Evolutionary conservation across 2,888 invertebrate species (phyloP).

Genomic region (Drosophila formosana): DNA sequence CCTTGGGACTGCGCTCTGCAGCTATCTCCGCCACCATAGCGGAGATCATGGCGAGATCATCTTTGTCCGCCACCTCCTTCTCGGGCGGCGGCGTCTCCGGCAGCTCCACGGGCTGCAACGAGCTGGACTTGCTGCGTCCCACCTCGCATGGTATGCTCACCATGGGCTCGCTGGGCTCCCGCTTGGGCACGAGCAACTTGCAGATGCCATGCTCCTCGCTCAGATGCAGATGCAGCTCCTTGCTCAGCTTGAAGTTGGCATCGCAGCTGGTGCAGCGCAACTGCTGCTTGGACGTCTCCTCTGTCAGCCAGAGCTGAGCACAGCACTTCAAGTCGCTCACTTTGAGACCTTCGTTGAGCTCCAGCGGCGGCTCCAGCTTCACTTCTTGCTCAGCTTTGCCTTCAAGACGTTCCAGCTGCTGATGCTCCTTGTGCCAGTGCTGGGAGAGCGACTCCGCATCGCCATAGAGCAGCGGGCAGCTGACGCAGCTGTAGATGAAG

Average conservation of each 20-base stretch:
- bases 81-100: slow-evolving; percentile 77
- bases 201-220: slow-evolving; percentile 75
- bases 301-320: slow-evolving; percentile 75
- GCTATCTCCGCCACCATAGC: slow-evolving; percentile 63
- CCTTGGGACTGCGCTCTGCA: slow-evolving; percentile 55
- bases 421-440: slow-evolving; percentile 71
- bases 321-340: slow-evolving; percentile 68
- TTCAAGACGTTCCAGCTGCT: slow-evolving; percentile 28
- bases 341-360: slow-evolving; percentile 30
- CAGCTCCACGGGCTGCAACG: slow-evolving; percentile 44
- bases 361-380: slow-evolving; percentile 49
- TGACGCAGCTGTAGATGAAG: slow-evolving; percentile 74
- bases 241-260: slow-evolving; percentile 69
- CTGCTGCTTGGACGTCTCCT: slow-evolving; percentile 42
- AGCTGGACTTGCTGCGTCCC: slow-evolving; percentile 6
- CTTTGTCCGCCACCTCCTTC: slow-evolving; percentile 61
- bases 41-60: slow-evolving; percentile 63
- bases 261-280: slow-evolving; percentile 74
- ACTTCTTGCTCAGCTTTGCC: slow-evolving; percentile 29
- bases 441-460: slow-evolving; percentile 64
- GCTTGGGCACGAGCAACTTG: slow-evolving; percentile 57
- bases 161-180: slow-evolving; percentile 58
- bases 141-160: slow-evolving; percentile 54
- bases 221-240: slow-evolving; percentile 74
- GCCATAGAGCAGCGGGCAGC: slow-evolving; percentile 71